Evolutionary conservation across 2,888 invertebrate species (phyloP).

Genomic region (Miltochrista miniata): DNA sequence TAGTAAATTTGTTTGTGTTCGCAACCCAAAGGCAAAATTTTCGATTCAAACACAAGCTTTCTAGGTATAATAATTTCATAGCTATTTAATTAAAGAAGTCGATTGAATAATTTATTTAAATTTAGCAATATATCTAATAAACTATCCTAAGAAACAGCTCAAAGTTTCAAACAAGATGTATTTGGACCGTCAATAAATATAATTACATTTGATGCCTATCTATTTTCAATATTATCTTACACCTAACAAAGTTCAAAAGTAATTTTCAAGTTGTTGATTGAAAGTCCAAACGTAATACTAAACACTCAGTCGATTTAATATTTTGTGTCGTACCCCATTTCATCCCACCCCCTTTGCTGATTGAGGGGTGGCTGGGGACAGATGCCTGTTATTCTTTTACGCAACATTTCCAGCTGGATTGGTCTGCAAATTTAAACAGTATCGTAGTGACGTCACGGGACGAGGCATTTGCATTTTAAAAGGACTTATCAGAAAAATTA

Average conservation of each 20-base stretch:
- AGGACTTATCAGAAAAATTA: too few relatives aligned
- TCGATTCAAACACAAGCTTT: too few relatives aligned
- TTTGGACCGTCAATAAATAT: neutral
- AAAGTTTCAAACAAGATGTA: neutral
- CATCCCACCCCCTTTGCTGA: constrained; percentile 19
- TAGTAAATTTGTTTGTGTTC: too few relatives aligned
- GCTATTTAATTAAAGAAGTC: too few relatives aligned
- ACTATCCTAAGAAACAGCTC: too few relatives aligned
- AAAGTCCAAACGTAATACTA: constrained; percentile 37
- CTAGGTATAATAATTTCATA: too few relatives aligned
- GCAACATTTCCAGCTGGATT: constrained; percentile 31
- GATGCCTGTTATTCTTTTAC: constrained; percentile 40
- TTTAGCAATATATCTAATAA: too few relatives aligned
- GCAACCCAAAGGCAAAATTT: too few relatives aligned
- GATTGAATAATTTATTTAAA: too few relatives aligned
- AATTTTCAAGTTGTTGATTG: constrained; percentile 33
- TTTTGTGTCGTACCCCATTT: constrained; percentile 21
- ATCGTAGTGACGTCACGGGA: constrained; percentile 13
- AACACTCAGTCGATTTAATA: constrained; percentile 35
- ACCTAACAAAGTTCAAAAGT: constrained; percentile 25
- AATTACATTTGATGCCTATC: constrained; percentile 1
- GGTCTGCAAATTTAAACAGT: constrained; percentile 36
- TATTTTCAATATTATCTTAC: constrained; percentile 12
- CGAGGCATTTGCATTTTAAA: neutral
- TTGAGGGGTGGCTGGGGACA: constrained; percentile 37